These are phyloP conservation scores for Zeus faber DNA, from an alignment of 2,113 vertebrate species.

Conservation along the genomic window DNA sequence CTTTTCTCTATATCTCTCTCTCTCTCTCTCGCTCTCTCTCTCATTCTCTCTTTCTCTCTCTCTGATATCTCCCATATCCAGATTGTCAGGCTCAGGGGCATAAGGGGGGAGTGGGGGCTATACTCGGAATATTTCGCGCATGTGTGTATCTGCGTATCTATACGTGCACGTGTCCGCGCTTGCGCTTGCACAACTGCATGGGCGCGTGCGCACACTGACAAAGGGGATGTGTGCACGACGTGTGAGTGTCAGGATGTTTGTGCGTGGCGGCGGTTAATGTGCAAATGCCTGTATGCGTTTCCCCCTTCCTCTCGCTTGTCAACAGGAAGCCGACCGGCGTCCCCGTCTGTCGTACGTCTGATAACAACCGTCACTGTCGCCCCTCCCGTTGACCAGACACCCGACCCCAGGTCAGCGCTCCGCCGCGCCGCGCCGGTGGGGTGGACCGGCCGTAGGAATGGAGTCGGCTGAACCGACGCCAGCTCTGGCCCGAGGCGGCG, in stretches of 20 bases:
- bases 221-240: too few species aligned
- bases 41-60: slow-evolving; percentile 54
- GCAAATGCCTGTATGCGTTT: slow-evolving; percentile 48
- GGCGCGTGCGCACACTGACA: background rate
- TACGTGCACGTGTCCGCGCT: slow-evolving; percentile 7
- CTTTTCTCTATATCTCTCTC: slow-evolving; percentile 1
- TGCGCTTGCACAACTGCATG: background rate
- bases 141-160: slow-evolving; percentile 2
- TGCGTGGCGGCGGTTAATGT: slow-evolving; percentile 29
- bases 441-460: slow-evolving; percentile 3
- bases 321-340: slow-evolving; percentile 66
- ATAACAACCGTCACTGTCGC: slow-evolving; percentile 61
- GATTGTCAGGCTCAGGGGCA: slow-evolving; percentile 67
- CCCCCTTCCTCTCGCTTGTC: slow-evolving; percentile 67
- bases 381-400: slow-evolving; percentile 35
- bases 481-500: too few species aligned
- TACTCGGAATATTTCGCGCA: slow-evolving; percentile 26
- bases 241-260: slow-evolving; percentile 1
- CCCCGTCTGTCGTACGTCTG: slow-evolving; percentile 69
- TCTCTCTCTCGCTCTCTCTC: slow-evolving; percentile 10
- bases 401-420: slow-evolving; percentile 43
- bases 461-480: background rate
- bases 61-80: slow-evolving; percentile 73
- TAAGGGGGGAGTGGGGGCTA: slow-evolving; percentile 33
- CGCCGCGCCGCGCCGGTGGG: background rate